phyloP scores from a whole-genome alignment of 92 coral and sea anemone species.

The Montipora capitata region DNA sequence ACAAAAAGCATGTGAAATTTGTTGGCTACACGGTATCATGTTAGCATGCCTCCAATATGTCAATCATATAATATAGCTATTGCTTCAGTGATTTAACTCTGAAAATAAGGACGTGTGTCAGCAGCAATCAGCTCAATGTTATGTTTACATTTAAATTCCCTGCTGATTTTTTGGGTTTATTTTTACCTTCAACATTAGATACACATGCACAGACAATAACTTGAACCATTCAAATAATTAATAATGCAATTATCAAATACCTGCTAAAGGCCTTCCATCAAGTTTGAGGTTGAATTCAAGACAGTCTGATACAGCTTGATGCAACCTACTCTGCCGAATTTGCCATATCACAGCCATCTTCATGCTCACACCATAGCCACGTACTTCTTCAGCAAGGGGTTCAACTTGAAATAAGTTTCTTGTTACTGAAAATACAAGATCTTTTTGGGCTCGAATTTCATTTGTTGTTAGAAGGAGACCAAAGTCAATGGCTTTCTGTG shows the following conservation, averaged over 20 bases:
- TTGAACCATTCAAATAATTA: too few species aligned
- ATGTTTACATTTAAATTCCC: too few species aligned
- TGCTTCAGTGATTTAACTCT: too few species aligned
- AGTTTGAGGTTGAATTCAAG: conserved; percentile 64
- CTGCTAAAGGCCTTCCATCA: conserved; percentile 66
- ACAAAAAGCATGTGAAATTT: too few species aligned
- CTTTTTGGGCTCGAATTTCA: conserved; percentile 41
- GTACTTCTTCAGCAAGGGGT: conserved; percentile 40
- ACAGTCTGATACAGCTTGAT: conserved; percentile 33
- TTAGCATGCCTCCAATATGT: conserved; percentile 4
- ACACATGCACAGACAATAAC: too few species aligned
- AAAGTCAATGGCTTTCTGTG: too few species aligned
- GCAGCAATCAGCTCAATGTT: too few species aligned
- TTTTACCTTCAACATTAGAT: too few species aligned
- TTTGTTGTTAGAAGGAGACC: too few species aligned
- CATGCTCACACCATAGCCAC: conserved; percentile 45
- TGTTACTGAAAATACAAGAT: conserved; percentile 41
- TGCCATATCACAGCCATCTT: conserved; percentile 43
- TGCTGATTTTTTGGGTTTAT: too few species aligned
- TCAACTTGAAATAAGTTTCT: neutral
- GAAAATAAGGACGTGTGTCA: too few species aligned
- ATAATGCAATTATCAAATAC: neutral
- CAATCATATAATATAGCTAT: conserved; percentile 39
- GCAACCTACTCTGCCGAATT: conserved; percentile 33
- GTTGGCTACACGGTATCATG: too few species aligned